These are phyloP conservation scores for Lemur catta DNA, from an alignment of 2,797 vertebrate genomes.

Conservation along the genomic window DNA sequence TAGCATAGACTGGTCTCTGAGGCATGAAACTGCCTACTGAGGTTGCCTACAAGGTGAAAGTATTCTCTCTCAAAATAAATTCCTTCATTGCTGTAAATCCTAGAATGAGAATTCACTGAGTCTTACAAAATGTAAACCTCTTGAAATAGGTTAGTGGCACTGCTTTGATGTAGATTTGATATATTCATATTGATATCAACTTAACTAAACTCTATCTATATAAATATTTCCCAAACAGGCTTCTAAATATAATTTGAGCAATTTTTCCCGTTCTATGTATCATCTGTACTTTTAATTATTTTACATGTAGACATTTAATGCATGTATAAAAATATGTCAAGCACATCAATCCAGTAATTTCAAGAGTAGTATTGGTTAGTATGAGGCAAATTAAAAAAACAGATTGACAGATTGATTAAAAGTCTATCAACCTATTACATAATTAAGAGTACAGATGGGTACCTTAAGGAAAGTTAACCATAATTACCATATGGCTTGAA, in stretches of 20 bases:
- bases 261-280: not conserved
- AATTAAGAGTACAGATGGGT: not conserved
- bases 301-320: not conserved
- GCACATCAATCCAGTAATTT: not conserved
- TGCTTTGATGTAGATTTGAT: not conserved
- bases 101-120: not conserved
- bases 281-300: not conserved
- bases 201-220: not conserved
- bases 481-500: not conserved
- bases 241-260: not conserved
- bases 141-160: not conserved
- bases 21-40: not conserved
- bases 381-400: not conserved
- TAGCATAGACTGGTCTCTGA: not conserved
- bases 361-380: not conserved
- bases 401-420: not conserved
- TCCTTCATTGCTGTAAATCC: not conserved
- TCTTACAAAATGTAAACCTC: not conserved
- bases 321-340: not conserved
- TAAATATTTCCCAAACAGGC: not conserved
- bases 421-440: not conserved
- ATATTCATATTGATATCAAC: not conserved
- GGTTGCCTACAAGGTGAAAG: not conserved
- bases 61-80: not conserved
- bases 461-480: not conserved